A percentile compares a stretch with the other conserved stretches of the same genome.
Conservation (phyloP, 2,888 invertebrate species). For the Phytoseiulus persimilis region DNA sequence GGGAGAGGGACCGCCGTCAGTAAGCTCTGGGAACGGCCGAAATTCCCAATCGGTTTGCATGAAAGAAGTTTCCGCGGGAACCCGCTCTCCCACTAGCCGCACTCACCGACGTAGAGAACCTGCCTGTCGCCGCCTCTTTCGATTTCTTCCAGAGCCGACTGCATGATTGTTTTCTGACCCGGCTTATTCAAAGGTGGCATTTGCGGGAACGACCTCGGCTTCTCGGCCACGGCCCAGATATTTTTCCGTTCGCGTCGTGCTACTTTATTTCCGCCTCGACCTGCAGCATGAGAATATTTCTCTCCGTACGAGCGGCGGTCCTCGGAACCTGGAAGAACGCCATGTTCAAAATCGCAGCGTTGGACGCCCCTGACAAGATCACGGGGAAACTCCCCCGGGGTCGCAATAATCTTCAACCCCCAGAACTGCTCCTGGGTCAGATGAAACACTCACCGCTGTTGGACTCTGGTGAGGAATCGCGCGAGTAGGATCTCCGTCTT, state of each 20-base stretch:
- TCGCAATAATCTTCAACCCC: no score
- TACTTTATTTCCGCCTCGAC: neutral
- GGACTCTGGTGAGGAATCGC: neutral
- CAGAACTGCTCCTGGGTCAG: no score
- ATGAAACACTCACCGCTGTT: neutral
- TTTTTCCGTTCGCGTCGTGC: constrained; percentile 10
- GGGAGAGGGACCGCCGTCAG: neutral
- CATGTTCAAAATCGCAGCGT: neutral
- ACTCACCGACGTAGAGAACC: constrained; percentile 27
- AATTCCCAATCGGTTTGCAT: no score
- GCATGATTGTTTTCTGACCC: constrained; percentile 27
- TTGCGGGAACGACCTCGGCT: no score
- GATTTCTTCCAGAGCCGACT: constrained; percentile 12
- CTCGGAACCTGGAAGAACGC: neutral
- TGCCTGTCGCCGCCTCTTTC: constrained; percentile 10
- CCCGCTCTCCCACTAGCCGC: no score
- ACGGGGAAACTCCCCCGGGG: no score
- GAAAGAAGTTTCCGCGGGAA: no score
- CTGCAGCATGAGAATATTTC: neutral
- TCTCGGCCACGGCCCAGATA: neutral
- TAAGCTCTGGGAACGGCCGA: no score
- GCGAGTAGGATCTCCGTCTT: neutral
- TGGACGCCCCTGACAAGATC: no score
- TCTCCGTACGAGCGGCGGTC: neutral
- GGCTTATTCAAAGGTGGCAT: neutral